Evolutionary conservation across 2,888 invertebrate genomes (phyloP).

Genomic region (Julus scanicus): DNA sequence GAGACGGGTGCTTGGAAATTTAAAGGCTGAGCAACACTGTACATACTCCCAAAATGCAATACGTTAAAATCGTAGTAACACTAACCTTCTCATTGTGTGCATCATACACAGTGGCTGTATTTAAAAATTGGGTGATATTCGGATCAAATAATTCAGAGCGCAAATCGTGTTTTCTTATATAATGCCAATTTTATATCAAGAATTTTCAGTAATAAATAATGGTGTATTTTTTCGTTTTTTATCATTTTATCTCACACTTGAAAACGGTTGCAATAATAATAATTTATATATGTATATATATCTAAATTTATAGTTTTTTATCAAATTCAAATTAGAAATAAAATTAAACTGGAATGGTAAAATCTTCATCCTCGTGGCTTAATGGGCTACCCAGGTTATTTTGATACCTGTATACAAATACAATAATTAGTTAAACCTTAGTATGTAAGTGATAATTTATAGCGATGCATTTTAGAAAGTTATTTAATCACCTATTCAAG

Average conservation of each 20-base stretch:
- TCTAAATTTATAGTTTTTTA: conserved; percentile 45
- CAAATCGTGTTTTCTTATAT: no score
- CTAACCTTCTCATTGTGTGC: no score
- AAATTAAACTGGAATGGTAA: conserved; percentile 51
- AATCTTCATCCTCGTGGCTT: conserved; percentile 52
- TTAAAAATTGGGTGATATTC: no score
- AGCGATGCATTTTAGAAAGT: background rate
- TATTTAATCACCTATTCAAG: conserved; percentile 12
- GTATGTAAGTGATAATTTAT: background rate
- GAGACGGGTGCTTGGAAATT: no score
- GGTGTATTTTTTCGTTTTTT: background rate
- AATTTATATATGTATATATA: conserved; percentile 16
- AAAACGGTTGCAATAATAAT: conserved; percentile 36
- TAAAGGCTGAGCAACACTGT: no score
- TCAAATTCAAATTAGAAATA: conserved; percentile 2
- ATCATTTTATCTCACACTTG: background rate
- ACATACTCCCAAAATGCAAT: no score
- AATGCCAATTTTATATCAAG: conserved; percentile 11
- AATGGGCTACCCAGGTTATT: conserved; percentile 50
- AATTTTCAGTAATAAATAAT: conserved; percentile 18
- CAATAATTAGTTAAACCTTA: background rate
- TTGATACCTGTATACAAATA: conserved; percentile 43
- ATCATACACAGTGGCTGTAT: no score
- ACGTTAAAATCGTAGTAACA: no score
- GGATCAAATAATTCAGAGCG: no score